phyloP scores from a whole-genome alignment of 2,888 invertebrate genomes.

The Sericinus montela region DNA sequence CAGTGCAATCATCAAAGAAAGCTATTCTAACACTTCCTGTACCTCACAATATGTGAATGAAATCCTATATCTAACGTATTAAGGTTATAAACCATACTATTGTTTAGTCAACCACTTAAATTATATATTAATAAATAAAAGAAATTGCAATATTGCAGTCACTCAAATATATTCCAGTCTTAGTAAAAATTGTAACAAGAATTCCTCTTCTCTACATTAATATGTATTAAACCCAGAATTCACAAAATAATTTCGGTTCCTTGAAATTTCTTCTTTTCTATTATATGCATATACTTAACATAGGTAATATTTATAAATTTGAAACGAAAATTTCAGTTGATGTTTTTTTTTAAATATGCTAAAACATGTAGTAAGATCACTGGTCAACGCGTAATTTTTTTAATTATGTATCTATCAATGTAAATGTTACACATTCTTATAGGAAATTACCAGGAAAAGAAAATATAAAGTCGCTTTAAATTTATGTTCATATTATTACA shows the following conservation, averaged over 20 bases:
- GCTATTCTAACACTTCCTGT: neutral
- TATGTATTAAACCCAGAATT: too few species aligned
- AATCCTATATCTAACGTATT: neutral
- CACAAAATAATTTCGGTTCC: neutral
- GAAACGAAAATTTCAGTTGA: neutral
- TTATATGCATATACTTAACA: neutral
- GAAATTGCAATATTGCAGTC: too few species aligned
- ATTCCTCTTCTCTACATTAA: neutral
- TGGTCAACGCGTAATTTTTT: neutral
- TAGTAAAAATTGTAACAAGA: neutral
- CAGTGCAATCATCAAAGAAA: neutral
- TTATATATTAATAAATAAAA: too few species aligned
- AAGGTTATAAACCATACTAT: too few species aligned
- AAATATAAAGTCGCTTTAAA: too few species aligned
- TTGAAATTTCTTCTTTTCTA: neutral
- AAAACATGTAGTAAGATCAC: neutral
- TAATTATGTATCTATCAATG: too few species aligned
- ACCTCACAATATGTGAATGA: neutral
- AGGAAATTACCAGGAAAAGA: too few species aligned
- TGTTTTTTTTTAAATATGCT: constrained; percentile 9
- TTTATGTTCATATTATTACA: neutral
- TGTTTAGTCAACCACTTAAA: too few species aligned
- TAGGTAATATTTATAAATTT: neutral
- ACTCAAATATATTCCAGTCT: too few species aligned
- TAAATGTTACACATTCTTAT: too few species aligned